Evolutionary conservation across 2,888 invertebrate species (phyloP).

Genomic region (Gisinianus flammeolus): DNA sequence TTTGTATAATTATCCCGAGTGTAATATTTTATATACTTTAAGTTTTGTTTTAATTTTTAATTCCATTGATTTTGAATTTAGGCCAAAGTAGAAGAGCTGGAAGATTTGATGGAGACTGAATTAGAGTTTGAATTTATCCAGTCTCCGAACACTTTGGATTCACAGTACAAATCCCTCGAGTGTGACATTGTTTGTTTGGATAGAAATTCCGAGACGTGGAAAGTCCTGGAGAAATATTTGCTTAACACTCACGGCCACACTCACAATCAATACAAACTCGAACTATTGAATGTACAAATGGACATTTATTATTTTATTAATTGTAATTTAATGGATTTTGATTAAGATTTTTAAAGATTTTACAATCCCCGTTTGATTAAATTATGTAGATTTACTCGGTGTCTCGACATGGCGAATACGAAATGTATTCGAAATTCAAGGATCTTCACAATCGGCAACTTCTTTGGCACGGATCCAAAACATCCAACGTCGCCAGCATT

Average conservation of each 20-base stretch:
- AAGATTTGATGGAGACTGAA: constrained; percentile 91
- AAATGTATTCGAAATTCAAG: constrained; percentile 83
- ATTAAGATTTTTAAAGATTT: neutral
- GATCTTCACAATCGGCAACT: constrained; percentile 82
- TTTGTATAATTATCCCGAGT: neutral
- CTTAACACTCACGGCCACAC: constrained; percentile 92
- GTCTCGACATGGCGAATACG: constrained; percentile 77
- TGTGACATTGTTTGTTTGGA: constrained; percentile 77
- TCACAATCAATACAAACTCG: constrained; percentile 76
- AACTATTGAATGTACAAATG: constrained; percentile 68
- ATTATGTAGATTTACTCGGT: constrained; percentile 71
- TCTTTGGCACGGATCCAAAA: constrained; percentile 96
- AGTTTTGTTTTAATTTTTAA: neutral
- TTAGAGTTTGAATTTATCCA: constrained; percentile 88
- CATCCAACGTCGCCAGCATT: constrained; percentile 95
- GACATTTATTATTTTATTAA: neutral
- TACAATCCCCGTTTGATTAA: neutral
- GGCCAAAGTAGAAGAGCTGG: constrained; percentile 83
- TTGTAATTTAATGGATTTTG: neutral
- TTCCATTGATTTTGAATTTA: constrained; percentile 58
- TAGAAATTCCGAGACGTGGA: constrained; percentile 72
- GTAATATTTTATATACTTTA: neutral
- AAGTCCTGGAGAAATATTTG: constrained; percentile 76
- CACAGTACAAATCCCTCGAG: constrained; percentile 86
- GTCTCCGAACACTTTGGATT: constrained; percentile 69